Percentiles rank a stretch among this genome's conserved stretches.
Evolutionary conservation across 2,797 vertebrate species (phyloP).

Genomic region (Neosilurus hyrtlii): DNA sequence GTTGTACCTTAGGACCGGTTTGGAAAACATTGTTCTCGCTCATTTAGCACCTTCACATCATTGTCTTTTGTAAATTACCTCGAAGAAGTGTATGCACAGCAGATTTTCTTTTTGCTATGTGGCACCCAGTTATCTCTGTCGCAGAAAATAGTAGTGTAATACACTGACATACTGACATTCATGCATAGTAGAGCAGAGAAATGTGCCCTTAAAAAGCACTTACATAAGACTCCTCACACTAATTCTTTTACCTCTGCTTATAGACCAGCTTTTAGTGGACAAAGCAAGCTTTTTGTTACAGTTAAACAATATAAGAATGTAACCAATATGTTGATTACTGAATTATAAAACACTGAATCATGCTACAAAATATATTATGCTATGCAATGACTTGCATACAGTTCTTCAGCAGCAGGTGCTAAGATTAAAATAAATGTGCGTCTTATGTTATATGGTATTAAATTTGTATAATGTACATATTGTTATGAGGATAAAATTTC

Average conservation of each 20-base stretch:
- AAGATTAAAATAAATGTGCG: not conserved
- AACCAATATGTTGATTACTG: not conserved
- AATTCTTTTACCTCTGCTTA: not conserved
- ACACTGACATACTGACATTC: constrained; percentile 52
- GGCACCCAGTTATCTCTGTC: constrained; percentile 29
- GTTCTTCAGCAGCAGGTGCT: not conserved
- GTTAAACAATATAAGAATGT: not conserved
- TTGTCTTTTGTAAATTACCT: constrained; percentile 39
- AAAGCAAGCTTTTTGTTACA: not conserved
- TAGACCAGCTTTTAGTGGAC: not conserved
- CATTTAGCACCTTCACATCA: constrained; percentile 33
- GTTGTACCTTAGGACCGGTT: not conserved
- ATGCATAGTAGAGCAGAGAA: constrained; percentile 33
- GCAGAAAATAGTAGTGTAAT: constrained; percentile 34
- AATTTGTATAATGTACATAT: not conserved
- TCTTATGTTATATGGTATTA: not conserved
- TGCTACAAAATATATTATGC: not conserved
- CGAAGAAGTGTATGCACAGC: constrained; percentile 20
- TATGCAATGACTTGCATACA: not conserved
- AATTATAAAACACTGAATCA: not conserved
- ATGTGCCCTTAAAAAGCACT: constrained; percentile 3
- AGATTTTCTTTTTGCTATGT: constrained; percentile 36
- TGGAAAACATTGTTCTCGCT: constrained; percentile 14
- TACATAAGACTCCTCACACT: constrained; percentile 10
- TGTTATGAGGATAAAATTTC: not conserved